phyloP scores from a whole-genome alignment of 2,113 vertebrate species.

The Notothenia coriiceps region DNA sequence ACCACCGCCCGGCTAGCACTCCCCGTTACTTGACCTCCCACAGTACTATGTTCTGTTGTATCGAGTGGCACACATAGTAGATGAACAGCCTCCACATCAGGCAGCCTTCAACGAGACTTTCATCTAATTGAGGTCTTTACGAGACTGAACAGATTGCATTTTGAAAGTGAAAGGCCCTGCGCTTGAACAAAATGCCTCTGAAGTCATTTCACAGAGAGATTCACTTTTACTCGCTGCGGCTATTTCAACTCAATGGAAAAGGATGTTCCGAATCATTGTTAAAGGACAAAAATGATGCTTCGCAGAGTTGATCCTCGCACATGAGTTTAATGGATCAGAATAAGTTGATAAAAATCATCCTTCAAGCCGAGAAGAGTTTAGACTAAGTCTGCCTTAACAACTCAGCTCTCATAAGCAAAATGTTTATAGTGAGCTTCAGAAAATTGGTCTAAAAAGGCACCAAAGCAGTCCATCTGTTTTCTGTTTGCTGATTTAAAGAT shows the following conservation, averaged over 20 bases:
- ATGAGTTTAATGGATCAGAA: conserved; percentile 27
- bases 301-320: neutral
- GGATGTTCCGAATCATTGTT: conserved; percentile 1
- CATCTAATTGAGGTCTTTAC: conserved; percentile 49
- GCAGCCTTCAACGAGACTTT: conserved; percentile 30
- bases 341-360: conserved; percentile 6
- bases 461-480: neutral
- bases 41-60: conserved; percentile 19
- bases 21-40: conserved; percentile 42
- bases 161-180: conserved; percentile 37
- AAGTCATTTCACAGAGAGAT: conserved; percentile 32
- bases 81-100: conserved; percentile 44
- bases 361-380: neutral
- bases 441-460: conserved; percentile 13
- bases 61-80: conserved; percentile 25
- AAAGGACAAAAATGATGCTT: conserved; percentile 13
- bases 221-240: conserved; percentile 8
- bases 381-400: conserved; percentile 14
- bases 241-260: conserved; percentile 16
- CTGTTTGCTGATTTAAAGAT: conserved; percentile 7
- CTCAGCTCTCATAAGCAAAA: conserved; percentile 2
- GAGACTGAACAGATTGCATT: conserved; percentile 45
- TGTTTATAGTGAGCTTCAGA: conserved; percentile 13
- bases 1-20: conserved; percentile 25
- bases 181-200: conserved; percentile 32